Base-by-base conservation (phyloP, 2,888 invertebrate species). In the Muscina levida region DNA sequence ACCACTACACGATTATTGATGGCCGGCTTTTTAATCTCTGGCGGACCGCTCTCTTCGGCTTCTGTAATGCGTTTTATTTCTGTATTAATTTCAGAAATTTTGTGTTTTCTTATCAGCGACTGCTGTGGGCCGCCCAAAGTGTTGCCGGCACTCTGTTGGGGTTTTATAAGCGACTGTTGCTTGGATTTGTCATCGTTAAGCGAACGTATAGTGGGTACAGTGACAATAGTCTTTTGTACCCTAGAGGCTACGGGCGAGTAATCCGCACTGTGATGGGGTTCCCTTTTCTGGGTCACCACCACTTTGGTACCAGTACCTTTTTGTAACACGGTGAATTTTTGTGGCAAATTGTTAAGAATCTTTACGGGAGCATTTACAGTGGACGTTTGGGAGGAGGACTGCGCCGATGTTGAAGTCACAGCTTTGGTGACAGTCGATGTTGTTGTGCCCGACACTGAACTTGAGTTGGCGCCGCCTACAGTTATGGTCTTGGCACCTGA, bases 11-110 rank as follows among this genome's bases (percentile, higher is more conserved):
- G 88, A 15, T 77, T 82, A 4, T 79, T 31, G 1, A 80, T 37
- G 24, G 85, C 73, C 56, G 83, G 85, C 57, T 88, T 88, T 0
- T 82, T 79, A 13, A 88, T 88, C 0, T 86, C 84, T 48, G 82
- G 82, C 11, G 68, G 78, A 10, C 46, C 56, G 39, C 17, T 56
- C 13, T 70, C 51, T 37, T 15, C 73, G 4, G 72, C 71, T 15
- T 72, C 82, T 5, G 78, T 75, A 51, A 87, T 72, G n/a, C 85
- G 82, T 62, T 86, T 86, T 13, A 89, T 84, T 82, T 89, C 85
- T 1, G 86, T 79, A 72, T 89, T 89, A 48, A 87, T 86, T 84
- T 89, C 87, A 1, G 87, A 85, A 1, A 88, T 84, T 59, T 88
- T 86, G 74, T 87, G 88, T 74, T 88, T 86, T 57, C 72, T 75